phyloP scores from a whole-genome alignment of 2,888 invertebrate genomes.

The Leptinotarsa peninsularis region DNA sequence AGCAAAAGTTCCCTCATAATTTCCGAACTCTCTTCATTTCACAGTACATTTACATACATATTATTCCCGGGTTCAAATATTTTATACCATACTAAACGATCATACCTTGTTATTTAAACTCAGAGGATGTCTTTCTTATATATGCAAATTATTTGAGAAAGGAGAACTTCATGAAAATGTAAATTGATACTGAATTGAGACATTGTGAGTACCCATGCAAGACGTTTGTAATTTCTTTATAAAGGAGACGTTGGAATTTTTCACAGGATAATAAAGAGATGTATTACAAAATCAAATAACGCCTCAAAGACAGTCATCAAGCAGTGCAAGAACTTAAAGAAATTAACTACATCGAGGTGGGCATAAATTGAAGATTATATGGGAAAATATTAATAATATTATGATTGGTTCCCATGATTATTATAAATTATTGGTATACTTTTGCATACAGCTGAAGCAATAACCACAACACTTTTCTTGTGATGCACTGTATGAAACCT shows the following conservation, averaged over 20 bases:
- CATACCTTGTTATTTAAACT: slow-evolving; percentile 36
- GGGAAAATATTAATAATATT: too few species aligned
- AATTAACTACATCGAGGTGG: too few species aligned
- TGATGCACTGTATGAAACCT: too few species aligned
- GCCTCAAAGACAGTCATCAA: too few species aligned
- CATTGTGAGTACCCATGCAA: slow-evolving; percentile 26
- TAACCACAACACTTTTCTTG: too few species aligned
- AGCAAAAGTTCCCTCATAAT: slow-evolving; percentile 39
- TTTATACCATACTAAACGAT: slow-evolving; percentile 46
- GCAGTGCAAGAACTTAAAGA: too few species aligned
- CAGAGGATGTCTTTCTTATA: slow-evolving; percentile 37
- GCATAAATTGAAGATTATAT: too few species aligned
- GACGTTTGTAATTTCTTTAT: not conserved
- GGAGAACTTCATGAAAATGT: slow-evolving; percentile 50
- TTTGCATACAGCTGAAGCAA: too few species aligned
- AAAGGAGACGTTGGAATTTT: not conserved
- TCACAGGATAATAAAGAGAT: not conserved
- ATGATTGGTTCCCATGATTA: too few species aligned
- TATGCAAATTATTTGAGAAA: slow-evolving; percentile 27
- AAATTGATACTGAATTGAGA: slow-evolving; percentile 52
- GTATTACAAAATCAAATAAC: not conserved
- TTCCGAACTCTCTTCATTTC: slow-evolving; percentile 48
- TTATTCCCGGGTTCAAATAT: slow-evolving; percentile 51
- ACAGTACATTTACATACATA: slow-evolving; percentile 55
- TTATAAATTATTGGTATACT: too few species aligned